These are phyloP conservation scores for Halcyon chelicuti DNA, from an alignment of 2,797 vertebrate species.

Conservation along the genomic window DNA sequence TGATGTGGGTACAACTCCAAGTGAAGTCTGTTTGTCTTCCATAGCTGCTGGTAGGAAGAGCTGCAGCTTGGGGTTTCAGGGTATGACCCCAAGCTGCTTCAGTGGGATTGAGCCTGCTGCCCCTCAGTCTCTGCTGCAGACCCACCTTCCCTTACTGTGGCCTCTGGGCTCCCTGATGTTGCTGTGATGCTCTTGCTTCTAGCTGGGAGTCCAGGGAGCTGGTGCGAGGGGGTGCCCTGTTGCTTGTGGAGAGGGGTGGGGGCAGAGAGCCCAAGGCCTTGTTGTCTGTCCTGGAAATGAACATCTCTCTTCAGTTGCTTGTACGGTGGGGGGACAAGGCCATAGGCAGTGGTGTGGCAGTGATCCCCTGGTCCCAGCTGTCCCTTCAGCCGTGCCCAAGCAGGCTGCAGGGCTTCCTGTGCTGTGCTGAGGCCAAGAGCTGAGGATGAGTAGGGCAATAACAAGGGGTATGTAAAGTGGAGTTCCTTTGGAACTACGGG, in stretches of 20 bases:
- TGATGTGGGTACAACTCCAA: neutral
- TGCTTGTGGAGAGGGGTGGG: neutral
- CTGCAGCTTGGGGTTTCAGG: neutral
- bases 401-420: neutral
- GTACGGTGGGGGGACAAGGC: neutral
- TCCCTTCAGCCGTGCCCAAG: neutral
- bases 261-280: neutral
- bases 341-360: neutral
- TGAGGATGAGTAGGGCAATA: neutral
- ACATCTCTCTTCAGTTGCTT: neutral
- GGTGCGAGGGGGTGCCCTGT: rapidly evolving
- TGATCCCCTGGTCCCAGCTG: neutral
- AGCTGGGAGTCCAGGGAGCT: neutral
- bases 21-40: neutral
- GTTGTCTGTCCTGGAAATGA: neutral
- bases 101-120: neutral
- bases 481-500: neutral
- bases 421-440: neutral
- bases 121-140: neutral
- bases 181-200: neutral
- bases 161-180: neutral
- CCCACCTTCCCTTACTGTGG: too few relatives aligned
- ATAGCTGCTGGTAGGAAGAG: neutral
- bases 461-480: neutral
- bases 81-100: neutral